Evolutionary conservation across 1,140 invertebrate genomes (phyloP).

Genomic region (Harlomillsia oculata): DNA sequence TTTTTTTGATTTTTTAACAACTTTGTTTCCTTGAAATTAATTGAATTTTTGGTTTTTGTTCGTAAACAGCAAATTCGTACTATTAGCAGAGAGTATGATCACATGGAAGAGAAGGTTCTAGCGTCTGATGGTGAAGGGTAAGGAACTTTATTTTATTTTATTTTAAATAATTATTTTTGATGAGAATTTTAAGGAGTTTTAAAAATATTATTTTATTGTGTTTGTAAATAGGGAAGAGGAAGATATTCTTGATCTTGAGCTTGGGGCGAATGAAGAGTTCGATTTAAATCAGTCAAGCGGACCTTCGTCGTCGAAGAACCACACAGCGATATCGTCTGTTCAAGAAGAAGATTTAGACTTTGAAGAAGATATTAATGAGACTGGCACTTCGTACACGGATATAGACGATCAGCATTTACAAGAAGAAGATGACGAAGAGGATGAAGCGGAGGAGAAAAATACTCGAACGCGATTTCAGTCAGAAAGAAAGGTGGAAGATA

Average conservation of each 20-base stretch:
- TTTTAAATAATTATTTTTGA: not conserved
- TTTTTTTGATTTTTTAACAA: no score
- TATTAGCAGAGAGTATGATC: not conserved
- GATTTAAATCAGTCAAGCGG: no score
- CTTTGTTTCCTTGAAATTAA: no score
- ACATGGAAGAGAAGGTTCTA: not conserved
- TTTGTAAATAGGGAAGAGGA: constrained; percentile 10
- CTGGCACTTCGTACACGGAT: not conserved
- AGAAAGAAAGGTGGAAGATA: constrained; percentile 26
- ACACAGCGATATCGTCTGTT: not conserved
- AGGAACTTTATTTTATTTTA: not conserved
- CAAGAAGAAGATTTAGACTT: constrained; percentile 3
- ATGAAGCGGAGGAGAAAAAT: constrained; percentile 15
- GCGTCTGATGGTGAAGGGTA: not conserved
- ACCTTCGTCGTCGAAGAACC: not conserved
- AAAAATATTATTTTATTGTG: not conserved
- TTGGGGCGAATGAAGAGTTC: constrained; percentile 14
- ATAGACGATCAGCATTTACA: not conserved
- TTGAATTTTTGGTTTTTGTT: not conserved
- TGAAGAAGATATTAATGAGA: not conserved
- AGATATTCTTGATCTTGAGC: constrained; percentile 17
- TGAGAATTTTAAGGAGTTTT: not conserved
- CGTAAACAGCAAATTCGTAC: not conserved
- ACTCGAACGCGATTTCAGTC: constrained; percentile 15
- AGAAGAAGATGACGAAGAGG: constrained; percentile 5